Evolutionary conservation across 2,113 vertebrate genomes (phyloP).

Genomic region (Serranochromis macrocephalus): DNA sequence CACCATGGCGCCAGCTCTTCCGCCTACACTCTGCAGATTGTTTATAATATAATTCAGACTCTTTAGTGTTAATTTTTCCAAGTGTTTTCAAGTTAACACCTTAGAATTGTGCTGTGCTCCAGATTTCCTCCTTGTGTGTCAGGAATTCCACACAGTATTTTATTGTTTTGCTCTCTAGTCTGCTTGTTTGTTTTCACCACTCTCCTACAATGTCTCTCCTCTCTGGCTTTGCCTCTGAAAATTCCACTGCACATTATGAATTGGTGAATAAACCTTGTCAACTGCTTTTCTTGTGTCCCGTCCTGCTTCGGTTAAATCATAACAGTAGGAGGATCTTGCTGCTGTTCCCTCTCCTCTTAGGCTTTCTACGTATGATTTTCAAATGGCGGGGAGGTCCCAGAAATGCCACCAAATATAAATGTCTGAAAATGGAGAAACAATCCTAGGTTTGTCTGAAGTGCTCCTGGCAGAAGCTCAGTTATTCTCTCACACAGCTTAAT

Average conservation of each 20-base stretch:
- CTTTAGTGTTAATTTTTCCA: background rate
- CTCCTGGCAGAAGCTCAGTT: background rate
- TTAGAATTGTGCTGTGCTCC: background rate
- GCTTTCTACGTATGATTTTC: background rate
- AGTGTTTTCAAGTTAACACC: background rate
- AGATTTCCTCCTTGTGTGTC: fast-evolving
- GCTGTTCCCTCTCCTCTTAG: background rate
- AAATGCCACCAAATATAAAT: background rate
- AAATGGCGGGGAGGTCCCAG: background rate
- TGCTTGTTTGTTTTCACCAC: background rate
- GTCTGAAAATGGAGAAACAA: background rate
- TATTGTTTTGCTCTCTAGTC: background rate
- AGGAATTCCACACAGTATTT: background rate
- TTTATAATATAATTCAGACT: background rate
- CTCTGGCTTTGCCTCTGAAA: background rate
- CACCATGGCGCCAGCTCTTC: background rate
- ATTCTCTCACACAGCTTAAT: background rate
- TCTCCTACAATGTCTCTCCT: background rate
- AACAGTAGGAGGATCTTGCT: background rate
- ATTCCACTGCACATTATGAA: background rate
- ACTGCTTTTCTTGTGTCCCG: fast-evolving
- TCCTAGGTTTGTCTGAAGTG: background rate
- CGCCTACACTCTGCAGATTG: background rate
- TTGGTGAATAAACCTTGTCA: background rate
- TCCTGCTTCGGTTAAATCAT: background rate